Conservation (phyloP, 2,797 vertebrate genomes). For the Xenops minutus region DNA sequence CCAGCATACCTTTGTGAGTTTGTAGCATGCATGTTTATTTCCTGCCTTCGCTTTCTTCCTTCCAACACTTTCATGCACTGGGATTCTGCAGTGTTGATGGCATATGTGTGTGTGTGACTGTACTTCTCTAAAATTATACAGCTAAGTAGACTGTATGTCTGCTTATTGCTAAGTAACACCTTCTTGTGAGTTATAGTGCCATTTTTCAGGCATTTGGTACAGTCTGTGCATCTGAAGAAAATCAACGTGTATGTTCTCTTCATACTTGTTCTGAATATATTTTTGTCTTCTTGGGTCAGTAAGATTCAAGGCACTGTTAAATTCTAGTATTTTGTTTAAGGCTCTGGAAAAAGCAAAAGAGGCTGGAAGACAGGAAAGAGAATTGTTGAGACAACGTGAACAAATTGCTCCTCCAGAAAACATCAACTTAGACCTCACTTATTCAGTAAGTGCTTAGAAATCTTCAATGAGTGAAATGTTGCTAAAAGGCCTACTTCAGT, state of each 20-base stretch:
- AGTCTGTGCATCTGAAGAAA: background rate
- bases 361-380: slow-evolving; percentile 91
- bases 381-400: slow-evolving; percentile 88
- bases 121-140: background rate
- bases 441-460: slow-evolving; percentile 83
- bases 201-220: background rate
- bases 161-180: background rate
- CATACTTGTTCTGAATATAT: background rate
- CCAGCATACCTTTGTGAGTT: background rate
- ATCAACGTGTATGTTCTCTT: background rate
- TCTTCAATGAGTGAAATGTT: background rate
- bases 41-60: background rate
- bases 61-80: background rate
- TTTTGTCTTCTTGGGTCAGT: background rate
- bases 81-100: background rate
- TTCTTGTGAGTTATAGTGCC: background rate
- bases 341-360: slow-evolving; percentile 97
- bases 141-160: background rate
- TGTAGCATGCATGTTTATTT: background rate
- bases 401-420: slow-evolving; percentile 84
- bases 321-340: slow-evolving; percentile 70
- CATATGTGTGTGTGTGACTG: background rate
- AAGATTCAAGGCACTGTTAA: background rate
- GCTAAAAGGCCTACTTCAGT: background rate
- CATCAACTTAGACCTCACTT: slow-evolving; percentile 92